These are phyloP conservation scores for Cherax destructor DNA, from an alignment of 1,140 invertebrate species.

Conservation along the genomic window DNA sequence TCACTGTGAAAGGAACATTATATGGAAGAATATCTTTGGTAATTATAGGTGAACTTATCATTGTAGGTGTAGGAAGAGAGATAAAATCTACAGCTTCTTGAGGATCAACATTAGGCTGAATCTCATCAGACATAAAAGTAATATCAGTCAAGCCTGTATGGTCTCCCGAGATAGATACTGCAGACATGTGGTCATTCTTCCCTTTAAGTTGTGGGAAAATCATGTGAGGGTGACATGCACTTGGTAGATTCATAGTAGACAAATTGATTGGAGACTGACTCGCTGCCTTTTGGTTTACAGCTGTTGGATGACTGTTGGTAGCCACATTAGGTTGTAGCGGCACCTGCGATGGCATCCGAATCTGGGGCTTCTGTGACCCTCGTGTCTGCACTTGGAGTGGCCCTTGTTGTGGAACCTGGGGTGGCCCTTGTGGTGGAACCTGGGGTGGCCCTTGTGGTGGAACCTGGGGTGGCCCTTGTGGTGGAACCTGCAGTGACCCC, in stretches of 20 bases:
- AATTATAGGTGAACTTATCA: slow-evolving; percentile 12
- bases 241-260: neutral
- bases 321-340: neutral
- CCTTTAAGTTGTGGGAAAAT: slow-evolving; percentile 12
- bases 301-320: neutral
- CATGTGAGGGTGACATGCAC: neutral
- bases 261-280: neutral
- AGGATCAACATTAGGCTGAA: slow-evolving; percentile 55
- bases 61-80: neutral
- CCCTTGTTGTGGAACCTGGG: neutral
- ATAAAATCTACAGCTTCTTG: slow-evolving; percentile 45
- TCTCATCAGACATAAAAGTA: slow-evolving; percentile 62
- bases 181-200: slow-evolving; percentile 6
- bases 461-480: neutral
- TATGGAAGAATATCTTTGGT: neutral
- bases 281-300: neutral
- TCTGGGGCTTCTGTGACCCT: neutral
- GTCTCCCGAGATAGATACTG: slow-evolving; percentile 23
- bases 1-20: slow-evolving; percentile 32
- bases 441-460: neutral
- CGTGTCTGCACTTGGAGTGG: neutral
- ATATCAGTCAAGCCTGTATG: slow-evolving; percentile 41
- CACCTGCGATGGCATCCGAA: neutral
- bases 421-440: neutral
- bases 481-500: neutral